Percentiles rank a stretch among this genome's conserved stretches.
Conservation (phyloP, 2,888 invertebrate species). For the Drosophila ochracea region DNA sequence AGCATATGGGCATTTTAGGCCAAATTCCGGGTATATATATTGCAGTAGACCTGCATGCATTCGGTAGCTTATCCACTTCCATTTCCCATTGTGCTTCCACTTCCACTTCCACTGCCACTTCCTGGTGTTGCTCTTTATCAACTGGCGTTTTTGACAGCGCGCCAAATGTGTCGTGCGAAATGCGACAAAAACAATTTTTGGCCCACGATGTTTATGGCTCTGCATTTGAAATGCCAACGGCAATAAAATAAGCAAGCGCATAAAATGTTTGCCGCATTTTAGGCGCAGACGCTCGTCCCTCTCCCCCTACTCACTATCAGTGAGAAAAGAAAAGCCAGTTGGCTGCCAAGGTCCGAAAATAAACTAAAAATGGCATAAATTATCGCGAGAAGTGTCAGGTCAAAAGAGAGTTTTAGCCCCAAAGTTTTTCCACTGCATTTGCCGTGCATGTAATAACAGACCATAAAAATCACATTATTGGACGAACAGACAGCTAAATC, state of each 20-base stretch:
- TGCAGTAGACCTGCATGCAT: not conserved
- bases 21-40: conserved; percentile 2
- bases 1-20: not conserved
- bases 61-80: not conserved
- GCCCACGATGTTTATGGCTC: conserved; percentile 60
- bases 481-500: conserved; percentile 12
- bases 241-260: conserved; percentile 55
- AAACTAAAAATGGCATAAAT: conserved; percentile 69
- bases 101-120: no score
- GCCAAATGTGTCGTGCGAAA: conserved; percentile 68
- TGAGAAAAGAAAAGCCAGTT: conserved; percentile 9
- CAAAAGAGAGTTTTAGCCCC: not conserved
- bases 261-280: conserved; percentile 70
- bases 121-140: conserved; percentile 14
- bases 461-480: conserved; percentile 62
- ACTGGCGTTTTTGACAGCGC: conserved; percentile 43
- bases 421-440: conserved; percentile 67
- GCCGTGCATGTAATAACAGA: conserved; percentile 54
- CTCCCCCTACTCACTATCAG: not conserved
- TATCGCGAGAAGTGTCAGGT: conserved; percentile 52
- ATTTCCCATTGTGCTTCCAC: not conserved
- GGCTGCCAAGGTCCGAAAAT: conserved; percentile 60
- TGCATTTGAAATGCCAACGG: conserved; percentile 50
- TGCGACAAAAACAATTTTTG: conserved; percentile 65
- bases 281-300: conserved; percentile 42